Conservation (phyloP, 2,113 vertebrate genomes). For the Erpornis zantholeuca region DNA sequence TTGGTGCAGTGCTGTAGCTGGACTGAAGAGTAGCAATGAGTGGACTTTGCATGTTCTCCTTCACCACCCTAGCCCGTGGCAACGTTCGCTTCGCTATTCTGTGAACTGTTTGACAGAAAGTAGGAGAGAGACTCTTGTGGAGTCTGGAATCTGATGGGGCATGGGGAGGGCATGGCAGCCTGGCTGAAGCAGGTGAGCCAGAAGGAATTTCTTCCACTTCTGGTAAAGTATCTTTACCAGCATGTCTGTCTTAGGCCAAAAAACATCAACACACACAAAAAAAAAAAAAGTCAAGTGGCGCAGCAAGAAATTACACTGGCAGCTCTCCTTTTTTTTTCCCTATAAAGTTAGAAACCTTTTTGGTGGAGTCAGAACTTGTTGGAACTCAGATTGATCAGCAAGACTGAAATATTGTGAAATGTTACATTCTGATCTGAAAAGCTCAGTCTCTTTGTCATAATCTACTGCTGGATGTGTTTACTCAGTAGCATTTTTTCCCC, state of each 20-base stretch:
- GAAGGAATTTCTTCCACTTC: constrained; percentile 58
- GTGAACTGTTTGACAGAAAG: constrained; percentile 60
- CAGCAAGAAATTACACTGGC: constrained; percentile 61
- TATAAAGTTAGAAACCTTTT: constrained; percentile 56
- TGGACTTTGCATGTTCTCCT: constrained; percentile 69
- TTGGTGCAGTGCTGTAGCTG: constrained; percentile 62
- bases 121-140: constrained; percentile 57
- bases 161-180: constrained; percentile 60
- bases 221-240: constrained; percentile 67
- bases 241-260: constrained; percentile 59
- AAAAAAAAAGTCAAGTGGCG: constrained; percentile 35
- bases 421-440: constrained; percentile 59
- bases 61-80: constrained; percentile 55
- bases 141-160: constrained; percentile 59
- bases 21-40: constrained; percentile 68
- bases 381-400: constrained; percentile 66
- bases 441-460: constrained; percentile 60
- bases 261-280: constrained; percentile 15
- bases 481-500: constrained; percentile 50
- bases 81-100: constrained; percentile 43
- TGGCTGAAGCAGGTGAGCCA: constrained; percentile 58
- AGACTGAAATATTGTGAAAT: constrained; percentile 62
- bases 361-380: constrained; percentile 68
- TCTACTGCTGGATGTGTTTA: constrained; percentile 61
- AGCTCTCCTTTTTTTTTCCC: constrained; percentile 37